These are phyloP conservation scores for Molossus molossus DNA, from an alignment of 2,797 vertebrate species.

Conservation along the genomic window DNA sequence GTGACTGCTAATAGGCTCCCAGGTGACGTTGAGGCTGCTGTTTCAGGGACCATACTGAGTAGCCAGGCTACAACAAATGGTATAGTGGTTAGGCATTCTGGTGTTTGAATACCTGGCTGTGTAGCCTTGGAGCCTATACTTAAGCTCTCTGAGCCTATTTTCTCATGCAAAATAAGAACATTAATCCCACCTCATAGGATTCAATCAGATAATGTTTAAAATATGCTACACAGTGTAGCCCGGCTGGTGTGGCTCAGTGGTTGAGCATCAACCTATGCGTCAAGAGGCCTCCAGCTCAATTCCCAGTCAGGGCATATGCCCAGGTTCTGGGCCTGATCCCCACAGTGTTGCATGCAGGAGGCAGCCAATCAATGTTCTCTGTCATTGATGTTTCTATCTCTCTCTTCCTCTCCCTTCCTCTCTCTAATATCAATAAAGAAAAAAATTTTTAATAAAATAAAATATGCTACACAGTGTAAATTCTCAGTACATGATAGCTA, in stretches of 20 bases:
- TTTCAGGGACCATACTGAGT: neutral
- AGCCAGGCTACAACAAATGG: neutral
- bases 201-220: neutral
- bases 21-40: neutral
- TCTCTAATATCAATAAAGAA: too few species aligned
- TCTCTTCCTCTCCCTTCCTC: too few species aligned
- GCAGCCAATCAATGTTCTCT: too few species aligned
- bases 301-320: too few species aligned
- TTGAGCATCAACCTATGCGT: too few species aligned
- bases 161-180: neutral
- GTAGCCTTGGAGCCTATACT: neutral
- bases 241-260: too few species aligned
- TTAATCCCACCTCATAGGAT: neutral
- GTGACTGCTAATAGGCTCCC: neutral
- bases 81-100: neutral
- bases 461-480: neutral
- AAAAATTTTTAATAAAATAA: neutral
- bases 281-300: too few species aligned
- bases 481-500: neutral
- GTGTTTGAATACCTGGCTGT: neutral
- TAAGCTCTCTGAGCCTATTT: slow-evolving; percentile 38
- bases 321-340: too few species aligned
- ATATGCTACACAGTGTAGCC: neutral
- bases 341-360: too few species aligned
- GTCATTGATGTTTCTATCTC: too few species aligned